Percentiles rank a stretch among this genome's conserved stretches.
Conservation (phyloP, 2,888 invertebrate genomes). For the Mythimna vitellina region DNA sequence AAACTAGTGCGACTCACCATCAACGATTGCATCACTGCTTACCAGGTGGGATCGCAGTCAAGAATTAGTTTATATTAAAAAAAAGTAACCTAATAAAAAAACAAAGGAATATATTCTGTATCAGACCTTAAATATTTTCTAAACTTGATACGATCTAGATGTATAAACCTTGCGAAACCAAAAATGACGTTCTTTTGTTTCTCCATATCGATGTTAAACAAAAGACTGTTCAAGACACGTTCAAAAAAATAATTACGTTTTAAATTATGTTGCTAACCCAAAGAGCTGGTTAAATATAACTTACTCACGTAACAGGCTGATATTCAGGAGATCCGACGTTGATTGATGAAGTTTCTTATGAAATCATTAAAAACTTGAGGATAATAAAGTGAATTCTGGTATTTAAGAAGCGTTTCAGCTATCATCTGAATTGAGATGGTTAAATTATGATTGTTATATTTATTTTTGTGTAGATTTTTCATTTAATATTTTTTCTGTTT, state of each 20-base stretch:
- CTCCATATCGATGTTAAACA: background rate
- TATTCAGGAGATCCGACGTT: slow-evolving; percentile 63
- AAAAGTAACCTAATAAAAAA: too few species aligned
- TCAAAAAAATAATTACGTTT: slow-evolving; percentile 34
- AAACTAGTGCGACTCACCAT: too few species aligned
- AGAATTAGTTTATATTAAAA: too few species aligned
- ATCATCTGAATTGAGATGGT: slow-evolving; percentile 14
- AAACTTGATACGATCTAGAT: too few species aligned
- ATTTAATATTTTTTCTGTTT: background rate
- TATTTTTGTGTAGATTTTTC: background rate
- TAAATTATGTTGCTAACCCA: slow-evolving; percentile 49
- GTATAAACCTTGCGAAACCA: too few species aligned
- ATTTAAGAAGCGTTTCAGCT: slow-evolving; percentile 30
- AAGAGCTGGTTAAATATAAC: slow-evolving; percentile 63
- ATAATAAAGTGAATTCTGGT: slow-evolving; percentile 43
- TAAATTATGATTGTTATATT: slow-evolving; percentile 12
- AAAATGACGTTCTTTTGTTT: background rate
- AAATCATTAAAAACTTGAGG: slow-evolving; percentile 59
- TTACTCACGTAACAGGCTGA: slow-evolving; percentile 56
- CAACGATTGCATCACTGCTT: too few species aligned
- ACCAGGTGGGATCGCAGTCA: too few species aligned
- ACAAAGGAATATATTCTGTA: too few species aligned
- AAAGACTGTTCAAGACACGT: background rate
- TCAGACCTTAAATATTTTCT: too few species aligned
- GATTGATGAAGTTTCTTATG: slow-evolving; percentile 68